A percentile compares a stretch with the other conserved stretches of the same genome.
Evolutionary conservation across 2,113 vertebrate genomes (phyloP).

Genomic region (Sapajus apella): DNA sequence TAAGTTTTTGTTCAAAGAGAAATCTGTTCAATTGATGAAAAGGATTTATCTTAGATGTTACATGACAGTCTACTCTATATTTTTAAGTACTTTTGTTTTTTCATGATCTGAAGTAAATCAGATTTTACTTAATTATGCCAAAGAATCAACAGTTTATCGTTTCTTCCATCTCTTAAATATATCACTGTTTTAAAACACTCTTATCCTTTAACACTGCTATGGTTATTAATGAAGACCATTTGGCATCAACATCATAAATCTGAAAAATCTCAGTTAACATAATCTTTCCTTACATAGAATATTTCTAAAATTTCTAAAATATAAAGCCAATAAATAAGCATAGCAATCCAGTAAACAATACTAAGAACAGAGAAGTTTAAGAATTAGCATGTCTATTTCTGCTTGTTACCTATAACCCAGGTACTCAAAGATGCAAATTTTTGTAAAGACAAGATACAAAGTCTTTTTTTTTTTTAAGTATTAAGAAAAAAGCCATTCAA

Average conservation of each 20-base stretch:
- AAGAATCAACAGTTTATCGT: background rate
- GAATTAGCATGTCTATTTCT: background rate
- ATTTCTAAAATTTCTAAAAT: conserved; percentile 36
- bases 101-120: background rate
- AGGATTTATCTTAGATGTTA: background rate
- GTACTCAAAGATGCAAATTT: background rate
- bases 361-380: background rate
- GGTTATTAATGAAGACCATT: conserved; percentile 8
- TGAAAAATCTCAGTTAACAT: background rate
- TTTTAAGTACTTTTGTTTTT: conserved; percentile 44
- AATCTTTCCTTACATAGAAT: background rate
- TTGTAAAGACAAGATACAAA: conserved; percentile 25
- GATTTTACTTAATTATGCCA: background rate
- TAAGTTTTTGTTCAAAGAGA: conserved; percentile 8
- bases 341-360: background rate
- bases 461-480: background rate
- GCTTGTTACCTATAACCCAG: background rate
- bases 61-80: background rate
- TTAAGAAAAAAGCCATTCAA: background rate
- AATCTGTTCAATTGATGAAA: background rate
- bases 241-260: conserved; percentile 2
- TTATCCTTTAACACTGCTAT: background rate
- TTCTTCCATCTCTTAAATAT: background rate
- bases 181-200: conserved; percentile 37
- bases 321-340: conserved; percentile 6